phyloP scores from a whole-genome alignment of 1,140 invertebrate species.

The Leptestheria dahalacensis region DNA sequence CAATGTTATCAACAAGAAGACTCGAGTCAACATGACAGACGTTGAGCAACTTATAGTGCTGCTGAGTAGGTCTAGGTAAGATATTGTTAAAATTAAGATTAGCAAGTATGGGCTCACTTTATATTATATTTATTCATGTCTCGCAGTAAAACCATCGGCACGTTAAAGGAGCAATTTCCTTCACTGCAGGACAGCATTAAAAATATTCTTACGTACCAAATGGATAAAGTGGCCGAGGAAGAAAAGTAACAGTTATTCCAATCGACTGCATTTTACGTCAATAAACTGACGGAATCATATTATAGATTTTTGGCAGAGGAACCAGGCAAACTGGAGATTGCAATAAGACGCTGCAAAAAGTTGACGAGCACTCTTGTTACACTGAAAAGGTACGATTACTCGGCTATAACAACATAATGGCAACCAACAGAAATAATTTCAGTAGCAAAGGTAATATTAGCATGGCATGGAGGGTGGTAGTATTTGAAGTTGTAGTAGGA shows the following conservation, averaged over 20 bases:
- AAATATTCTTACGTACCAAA: slow-evolving; percentile 68
- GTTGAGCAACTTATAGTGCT: slow-evolving; percentile 92
- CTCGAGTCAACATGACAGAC: slow-evolving; percentile 87
- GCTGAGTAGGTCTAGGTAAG: slow-evolving; percentile 61
- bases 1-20: slow-evolving; percentile 87
- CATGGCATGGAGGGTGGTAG: too few relatives aligned
- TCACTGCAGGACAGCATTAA: slow-evolving; percentile 77
- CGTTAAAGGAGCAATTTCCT: slow-evolving; percentile 82
- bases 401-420: not conserved
- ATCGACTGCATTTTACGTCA: not conserved
- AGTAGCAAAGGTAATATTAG: too few relatives aligned
- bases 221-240: slow-evolving; percentile 84
- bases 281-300: slow-evolving; percentile 11
- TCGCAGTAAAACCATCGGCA: slow-evolving; percentile 80
- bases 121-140: slow-evolving; percentile 17
- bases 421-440: too few relatives aligned
- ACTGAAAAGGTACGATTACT: slow-evolving; percentile 64
- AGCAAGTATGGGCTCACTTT: slow-evolving; percentile 11
- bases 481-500: too few relatives aligned
- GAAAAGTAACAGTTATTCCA: slow-evolving; percentile 50
- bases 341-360: slow-evolving; percentile 84
- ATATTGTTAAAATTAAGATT: not conserved
- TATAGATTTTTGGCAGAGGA: slow-evolving; percentile 82
- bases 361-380: slow-evolving; percentile 89
- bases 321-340: slow-evolving; percentile 77